Base-by-base conservation (phyloP, 2,113 vertebrate genomes). In the Suncus etruscus region DNA sequence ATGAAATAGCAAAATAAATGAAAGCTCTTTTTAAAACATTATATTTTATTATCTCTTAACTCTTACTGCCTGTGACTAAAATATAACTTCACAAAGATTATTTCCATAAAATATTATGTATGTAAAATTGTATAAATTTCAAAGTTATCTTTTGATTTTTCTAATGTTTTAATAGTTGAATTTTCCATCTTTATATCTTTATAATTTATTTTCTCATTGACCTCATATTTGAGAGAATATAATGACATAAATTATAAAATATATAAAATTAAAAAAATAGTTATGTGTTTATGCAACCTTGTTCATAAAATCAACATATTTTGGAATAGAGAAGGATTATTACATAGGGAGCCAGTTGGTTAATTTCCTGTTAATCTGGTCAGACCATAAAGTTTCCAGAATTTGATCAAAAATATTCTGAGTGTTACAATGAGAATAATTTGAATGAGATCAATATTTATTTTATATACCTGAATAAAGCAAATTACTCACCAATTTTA, bases 21-120 rank as follows among this genome's bases (percentile, higher is more conserved):
- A 10, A 6, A 86, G 27, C 68, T 16, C 77, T 11, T 3, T 78
- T 22, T 74, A 24, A 12, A 58, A 31, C 48, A 0, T 51, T n/a
- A 73, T 3, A 1, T 54, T 69, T 89, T n/a, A 63, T 86, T 81
- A 47, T 66, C 22, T 85, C 83, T 79, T 77, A 77, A 80, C 31
- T 7, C 69, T 68, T 94, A 58, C 4, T 72, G 15, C 24, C 69
- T 45, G 11, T 14, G 8, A 73, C 47, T 32, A 1, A 18, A 80
- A 83, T 32, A 5, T 61, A 11, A 3, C 70, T 16, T 76, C 15
- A 54, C 65, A 50, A 9, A 73, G 50, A 50, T 84, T 66, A 50
- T 70, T 79, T 68, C 15, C 32, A 77, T 65, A 12, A 14, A 39
- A 73, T 88, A 51, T 75, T 24, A 32, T 51, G 20, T n/a, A 8